These are phyloP conservation scores for Papilio polytes DNA, from an alignment of 1,140 invertebrate species.

Conservation along the genomic window DNA sequence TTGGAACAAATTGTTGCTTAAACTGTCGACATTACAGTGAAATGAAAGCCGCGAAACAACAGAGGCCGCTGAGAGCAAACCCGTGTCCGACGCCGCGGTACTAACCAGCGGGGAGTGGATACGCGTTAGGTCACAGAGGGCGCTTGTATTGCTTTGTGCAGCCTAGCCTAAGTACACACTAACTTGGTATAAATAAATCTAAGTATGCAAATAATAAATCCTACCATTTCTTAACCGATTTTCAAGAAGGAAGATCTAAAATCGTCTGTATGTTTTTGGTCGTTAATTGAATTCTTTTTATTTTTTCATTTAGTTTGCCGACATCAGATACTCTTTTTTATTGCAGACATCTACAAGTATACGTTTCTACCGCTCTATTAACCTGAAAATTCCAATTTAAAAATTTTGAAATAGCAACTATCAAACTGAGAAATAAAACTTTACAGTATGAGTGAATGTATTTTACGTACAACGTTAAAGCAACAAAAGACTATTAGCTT, in stretches of 20 bases:
- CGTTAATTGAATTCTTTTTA: too few species aligned
- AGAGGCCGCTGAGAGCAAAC: constrained; percentile 30
- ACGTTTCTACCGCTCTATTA: neutral
- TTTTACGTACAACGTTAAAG: neutral
- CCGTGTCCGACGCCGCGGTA: constrained; percentile 1
- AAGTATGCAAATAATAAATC: neutral
- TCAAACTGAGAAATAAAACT: neutral
- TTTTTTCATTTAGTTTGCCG: too few species aligned
- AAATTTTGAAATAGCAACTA: neutral
- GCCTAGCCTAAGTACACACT: neutral
- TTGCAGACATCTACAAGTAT: neutral
- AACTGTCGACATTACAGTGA: constrained; percentile 2
- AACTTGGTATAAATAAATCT: neutral
- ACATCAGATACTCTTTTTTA: too few species aligned
- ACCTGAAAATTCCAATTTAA: neutral
- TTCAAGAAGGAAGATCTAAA: too few species aligned
- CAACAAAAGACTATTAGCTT: neutral
- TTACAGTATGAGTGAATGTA: neutral
- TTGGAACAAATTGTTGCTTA: constrained; percentile 3
- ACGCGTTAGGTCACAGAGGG: neutral
- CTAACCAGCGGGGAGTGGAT: neutral
- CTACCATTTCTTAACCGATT: neutral
- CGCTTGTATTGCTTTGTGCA: neutral
- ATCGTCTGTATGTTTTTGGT: too few species aligned
- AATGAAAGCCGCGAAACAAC: constrained; percentile 27